Conservation (phyloP, 2,888 invertebrate species). For the Spisula subtruncata region DNA sequence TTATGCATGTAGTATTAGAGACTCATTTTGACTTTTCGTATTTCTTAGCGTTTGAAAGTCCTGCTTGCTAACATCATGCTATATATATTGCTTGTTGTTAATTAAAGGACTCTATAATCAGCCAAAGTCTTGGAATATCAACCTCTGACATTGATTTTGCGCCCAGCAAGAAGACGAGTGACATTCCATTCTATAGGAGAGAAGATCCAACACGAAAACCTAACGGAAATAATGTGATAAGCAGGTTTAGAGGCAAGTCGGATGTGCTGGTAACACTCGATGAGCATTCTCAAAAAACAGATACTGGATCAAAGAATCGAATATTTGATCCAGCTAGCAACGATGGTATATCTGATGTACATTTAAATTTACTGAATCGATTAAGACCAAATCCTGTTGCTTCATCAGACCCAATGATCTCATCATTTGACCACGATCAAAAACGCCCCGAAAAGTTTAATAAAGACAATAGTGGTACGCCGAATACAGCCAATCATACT, state of each 20-base stretch:
- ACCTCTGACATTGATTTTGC: constrained; percentile 63
- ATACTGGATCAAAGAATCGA: background rate
- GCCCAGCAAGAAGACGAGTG: background rate
- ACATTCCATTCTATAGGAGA: constrained; percentile 57
- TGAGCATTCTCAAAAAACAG: background rate
- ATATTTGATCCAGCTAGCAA: constrained; percentile 24
- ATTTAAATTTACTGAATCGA: constrained; percentile 12
- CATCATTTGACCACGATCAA: background rate
- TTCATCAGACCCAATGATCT: background rate
- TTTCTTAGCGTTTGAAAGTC: too few relatives aligned
- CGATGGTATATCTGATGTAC: constrained; percentile 45
- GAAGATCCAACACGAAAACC: background rate
- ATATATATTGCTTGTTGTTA: too few relatives aligned
- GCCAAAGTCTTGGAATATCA: constrained; percentile 57
- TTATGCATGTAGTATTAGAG: too few relatives aligned
- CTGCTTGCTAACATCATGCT: too few relatives aligned
- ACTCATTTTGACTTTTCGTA: too few relatives aligned
- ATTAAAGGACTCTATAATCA: constrained; percentile 55
- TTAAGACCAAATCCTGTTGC: background rate
- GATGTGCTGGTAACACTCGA: constrained; percentile 40
- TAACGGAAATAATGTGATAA: background rate
- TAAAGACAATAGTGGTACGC: background rate
- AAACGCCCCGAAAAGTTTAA: background rate
- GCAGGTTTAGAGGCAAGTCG: constrained; percentile 12
- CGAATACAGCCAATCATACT: background rate